Base-by-base conservation (phyloP, 2,113 vertebrate species). In the Grammomys dolichurus region DNA sequence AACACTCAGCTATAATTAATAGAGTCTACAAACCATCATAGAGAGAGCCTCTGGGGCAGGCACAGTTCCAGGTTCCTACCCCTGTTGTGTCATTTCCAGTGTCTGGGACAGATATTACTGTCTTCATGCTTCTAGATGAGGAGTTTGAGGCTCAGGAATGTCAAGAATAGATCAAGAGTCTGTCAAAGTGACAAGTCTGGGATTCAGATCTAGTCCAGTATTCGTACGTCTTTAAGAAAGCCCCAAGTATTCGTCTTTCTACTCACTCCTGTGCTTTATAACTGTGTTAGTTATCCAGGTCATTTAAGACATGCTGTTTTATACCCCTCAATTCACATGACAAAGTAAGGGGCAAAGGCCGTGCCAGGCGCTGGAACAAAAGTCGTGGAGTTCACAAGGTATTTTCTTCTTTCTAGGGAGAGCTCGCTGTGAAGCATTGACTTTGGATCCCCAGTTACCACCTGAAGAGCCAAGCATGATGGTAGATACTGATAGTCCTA, bases 251-350 rank as follows among this genome's bases (percentile, higher is more conserved):
- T 33, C 87, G 26, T 40, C 20, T 65, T 70, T 28, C 43, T 31
- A 67, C 28, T 24, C 89, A 77, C 77, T 81, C 17, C n/a, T 88
- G 84, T 11, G 65, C 69, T 93, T 95, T 84, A 69, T 86, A 81
- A 91, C 43, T 82, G 28, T 90, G 22, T 91, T 81, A 65, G 40
- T 43, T 82, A 73, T 86, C 28, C 60, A 77, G 28, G 28, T 94
- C 24, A 46, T 93, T 81, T 24, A 86, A 48, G 36, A 94, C 94
- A 72, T 87, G 84, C 48, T 8, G 73, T 95, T 93, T 95, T 94
- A 82, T 93, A 20, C 4, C 26, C 75, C 91, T 69, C 63, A 75
- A 56, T 84, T 93, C 69, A 87, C 26, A n/a, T 70, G 22, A 69
- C 63, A 80, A 93, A 95, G 56, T 80, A 73, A 65, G 73, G 6